These are phyloP conservation scores for Patella ulyssiponensis DNA, from an alignment of 2,888 invertebrate species.

Conservation along the genomic window DNA sequence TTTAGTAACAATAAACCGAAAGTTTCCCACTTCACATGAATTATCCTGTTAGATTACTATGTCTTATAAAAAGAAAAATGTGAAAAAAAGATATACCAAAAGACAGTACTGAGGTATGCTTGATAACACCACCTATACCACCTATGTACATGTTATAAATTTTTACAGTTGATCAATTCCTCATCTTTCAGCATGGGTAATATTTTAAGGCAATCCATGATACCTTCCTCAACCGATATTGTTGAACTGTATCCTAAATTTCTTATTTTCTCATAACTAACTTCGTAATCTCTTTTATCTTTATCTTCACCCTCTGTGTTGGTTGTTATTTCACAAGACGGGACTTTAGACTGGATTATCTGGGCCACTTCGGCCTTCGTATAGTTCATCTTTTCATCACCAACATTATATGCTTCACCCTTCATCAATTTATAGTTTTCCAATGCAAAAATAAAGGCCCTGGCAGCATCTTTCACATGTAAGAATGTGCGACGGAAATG, in stretches of 20 bases:
- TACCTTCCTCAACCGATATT: conserved; percentile 66
- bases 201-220: conserved; percentile 63
- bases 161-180: conserved; percentile 51
- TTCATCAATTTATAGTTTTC: conserved; percentile 64
- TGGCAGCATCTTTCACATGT: conserved; percentile 69
- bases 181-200: conserved; percentile 55
- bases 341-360: conserved; percentile 61
- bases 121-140: too few relatives aligned
- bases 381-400: conserved; percentile 71
- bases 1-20: too few relatives aligned
- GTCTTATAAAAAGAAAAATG: too few relatives aligned
- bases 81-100: too few relatives aligned
- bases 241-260: conserved; percentile 66
- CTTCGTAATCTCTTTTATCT: conserved; percentile 71
- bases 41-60: too few relatives aligned
- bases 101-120: too few relatives aligned
- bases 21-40: too few relatives aligned
- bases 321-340: conserved; percentile 58
- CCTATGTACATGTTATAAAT: conserved; percentile 37
- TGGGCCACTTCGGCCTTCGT: conserved; percentile 67
- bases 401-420: conserved; percentile 69
- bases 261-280: conserved; percentile 67
- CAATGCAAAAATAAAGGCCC: conserved; percentile 68
- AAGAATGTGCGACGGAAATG: conserved; percentile 69
- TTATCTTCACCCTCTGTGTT: conserved; percentile 66